These are phyloP conservation scores for Platichthys flesus DNA, from an alignment of 2,113 vertebrate species.

Conservation along the genomic window DNA sequence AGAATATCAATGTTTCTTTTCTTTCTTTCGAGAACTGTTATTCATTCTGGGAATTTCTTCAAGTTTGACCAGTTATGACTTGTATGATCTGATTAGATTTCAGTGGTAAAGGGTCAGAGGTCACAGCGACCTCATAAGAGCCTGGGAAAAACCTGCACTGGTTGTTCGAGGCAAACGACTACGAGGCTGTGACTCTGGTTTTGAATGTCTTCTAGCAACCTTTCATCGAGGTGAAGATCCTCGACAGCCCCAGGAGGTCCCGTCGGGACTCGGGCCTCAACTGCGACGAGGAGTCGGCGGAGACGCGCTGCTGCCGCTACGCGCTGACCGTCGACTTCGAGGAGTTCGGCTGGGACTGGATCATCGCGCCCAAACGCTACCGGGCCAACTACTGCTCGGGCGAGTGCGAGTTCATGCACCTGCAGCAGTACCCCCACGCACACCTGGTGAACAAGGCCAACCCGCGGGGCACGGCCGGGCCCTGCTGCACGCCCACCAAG, in stretches of 20 bases:
- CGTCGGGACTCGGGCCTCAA: slow-evolving; percentile 93
- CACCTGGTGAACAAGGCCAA: slow-evolving; percentile 97
- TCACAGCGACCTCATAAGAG: background rate
- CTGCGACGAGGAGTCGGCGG: slow-evolving; percentile 93
- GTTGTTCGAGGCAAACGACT: background rate
- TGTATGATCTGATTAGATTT: too few species aligned
- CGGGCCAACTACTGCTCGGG: slow-evolving; percentile 98
- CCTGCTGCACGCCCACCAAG: slow-evolving; percentile 98
- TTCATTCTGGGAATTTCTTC: too few species aligned
- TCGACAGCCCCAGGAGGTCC: slow-evolving; percentile 90
- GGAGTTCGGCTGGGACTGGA: slow-evolving; percentile 99
- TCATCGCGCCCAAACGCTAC: slow-evolving; percentile 97
- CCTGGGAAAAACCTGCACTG: too few species aligned
- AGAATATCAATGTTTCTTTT: too few species aligned
- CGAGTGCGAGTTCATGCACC: slow-evolving; percentile 96
- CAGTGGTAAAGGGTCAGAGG: background rate
- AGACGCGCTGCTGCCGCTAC: slow-evolving; percentile 95
- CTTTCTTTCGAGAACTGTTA: too few species aligned
- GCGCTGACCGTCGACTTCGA: slow-evolving; percentile 97
- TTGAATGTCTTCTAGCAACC: slow-evolving; percentile 85
- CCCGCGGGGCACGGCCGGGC: slow-evolving; percentile 92
- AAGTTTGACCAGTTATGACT: too few species aligned
- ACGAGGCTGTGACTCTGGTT: background rate
- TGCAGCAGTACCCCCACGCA: slow-evolving; percentile 97
- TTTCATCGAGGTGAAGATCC: slow-evolving; percentile 96